Evolutionary conservation across 2,113 vertebrate species (phyloP), one percentile per base, ranked within the genome.

Genomic region (Furnarius figulus): DNA sequence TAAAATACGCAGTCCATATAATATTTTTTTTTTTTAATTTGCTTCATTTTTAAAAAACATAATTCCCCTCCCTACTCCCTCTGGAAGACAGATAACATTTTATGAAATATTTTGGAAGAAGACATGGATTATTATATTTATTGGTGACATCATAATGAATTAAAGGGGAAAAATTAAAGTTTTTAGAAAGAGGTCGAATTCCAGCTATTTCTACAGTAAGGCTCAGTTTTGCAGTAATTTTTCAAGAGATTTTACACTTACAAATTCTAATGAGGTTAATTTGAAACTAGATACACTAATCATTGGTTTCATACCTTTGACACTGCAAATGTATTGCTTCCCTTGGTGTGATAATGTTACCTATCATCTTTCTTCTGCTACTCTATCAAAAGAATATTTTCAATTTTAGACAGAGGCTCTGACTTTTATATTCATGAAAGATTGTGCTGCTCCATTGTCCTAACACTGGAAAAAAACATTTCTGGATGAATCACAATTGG

Each of bases 51-150:
- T 47, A 39, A 82, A 72, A 78, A 87, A 42, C 22, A 55, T 47
- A 79, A 53, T 39, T 84, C 27, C 22, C 14, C 30, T 88, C 8
- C 9, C 8, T 27, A 28, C 30, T 75, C 17, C 12, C 33, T 7
- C 30, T 50, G 15, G 56, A 78, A 93, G 62, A 82, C 2, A 72
- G 37, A 86, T 49, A 92, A 79, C 9, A 44, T 35, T 88, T 90
- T 63, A 56, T 79, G 73, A 94, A 86, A 42, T 28, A 81, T 93
- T 97, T 95, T 97, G 97, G 91, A 92, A 91, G 77, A 96, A 85
- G 79, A 84, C 55, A 62, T 10, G 27, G 27, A 27, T 49, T 63
- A 44, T n/a, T 97, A 46, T 94, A 74, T 95, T 94, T 96, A 82
- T 86, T 96, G 85, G 52, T 86, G 47, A 75, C 80, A 82, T 68